phyloP scores from a whole-genome alignment of 2,113 vertebrate genomes.

The Diadophis punctatus region DNA sequence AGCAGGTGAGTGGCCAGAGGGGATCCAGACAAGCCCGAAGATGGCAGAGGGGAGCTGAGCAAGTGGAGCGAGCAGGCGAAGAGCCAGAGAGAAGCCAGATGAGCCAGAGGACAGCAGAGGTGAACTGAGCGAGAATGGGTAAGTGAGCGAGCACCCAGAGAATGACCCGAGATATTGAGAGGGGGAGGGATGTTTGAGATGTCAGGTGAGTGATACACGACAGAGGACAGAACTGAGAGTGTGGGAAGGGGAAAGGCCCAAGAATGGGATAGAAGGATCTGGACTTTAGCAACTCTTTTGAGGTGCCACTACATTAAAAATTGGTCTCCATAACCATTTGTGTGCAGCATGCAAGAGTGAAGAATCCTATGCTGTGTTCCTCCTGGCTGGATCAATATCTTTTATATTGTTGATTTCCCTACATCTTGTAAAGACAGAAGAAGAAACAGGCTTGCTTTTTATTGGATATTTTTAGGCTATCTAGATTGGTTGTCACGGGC shows the following conservation, averaged over 20 bases:
- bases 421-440: neutral
- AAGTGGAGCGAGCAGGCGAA: too few species aligned
- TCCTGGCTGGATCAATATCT: neutral
- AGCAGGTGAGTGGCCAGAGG: too few species aligned
- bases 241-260: neutral
- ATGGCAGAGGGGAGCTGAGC: too few species aligned
- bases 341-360: neutral
- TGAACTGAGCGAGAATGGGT: too few species aligned
- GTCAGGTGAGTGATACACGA: too few species aligned
- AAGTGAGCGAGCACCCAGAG: neutral
- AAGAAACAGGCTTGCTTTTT: neutral
- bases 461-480: neutral
- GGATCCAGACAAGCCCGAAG: too few species aligned
- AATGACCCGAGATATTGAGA: neutral
- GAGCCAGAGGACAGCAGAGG: too few species aligned
- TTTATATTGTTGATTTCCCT: neutral
- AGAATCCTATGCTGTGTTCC: neutral
- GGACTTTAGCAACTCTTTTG: neutral
- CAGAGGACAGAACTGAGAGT: neutral
- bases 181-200: too few species aligned
- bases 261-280: neutral
- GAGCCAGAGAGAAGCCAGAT: too few species aligned
- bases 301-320: neutral
- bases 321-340: neutral
- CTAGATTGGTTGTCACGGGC: neutral